A percentile compares a stretch with the other conserved stretches of the same genome.
These are phyloP conservation scores for Anodontia alba DNA, from an alignment of 2,888 invertebrate genomes.

Conservation along the genomic window DNA sequence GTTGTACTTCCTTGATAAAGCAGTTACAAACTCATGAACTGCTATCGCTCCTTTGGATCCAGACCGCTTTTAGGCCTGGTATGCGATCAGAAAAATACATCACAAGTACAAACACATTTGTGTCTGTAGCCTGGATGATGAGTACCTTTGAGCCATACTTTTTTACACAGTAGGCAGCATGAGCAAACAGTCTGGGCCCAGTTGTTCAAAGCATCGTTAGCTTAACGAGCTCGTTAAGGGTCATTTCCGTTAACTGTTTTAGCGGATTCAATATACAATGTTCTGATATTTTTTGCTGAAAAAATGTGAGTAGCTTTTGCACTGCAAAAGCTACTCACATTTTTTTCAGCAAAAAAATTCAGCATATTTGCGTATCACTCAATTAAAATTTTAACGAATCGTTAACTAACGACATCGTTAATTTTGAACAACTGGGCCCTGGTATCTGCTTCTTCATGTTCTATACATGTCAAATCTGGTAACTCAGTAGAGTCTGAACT, in stretches of 20 bases:
- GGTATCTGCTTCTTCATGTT: background rate
- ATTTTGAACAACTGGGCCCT: too few species aligned
- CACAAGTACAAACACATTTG: background rate
- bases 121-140: background rate
- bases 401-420: too few species aligned
- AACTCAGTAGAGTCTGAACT: background rate
- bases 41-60: background rate
- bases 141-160: background rate
- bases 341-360: too few species aligned
- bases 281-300: too few species aligned
- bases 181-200: background rate
- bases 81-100: background rate
- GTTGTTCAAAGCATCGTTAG: too few species aligned
- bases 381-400: too few species aligned
- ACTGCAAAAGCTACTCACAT: too few species aligned
- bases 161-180: background rate
- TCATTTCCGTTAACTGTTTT: too few species aligned
- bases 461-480: background rate
- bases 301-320: too few species aligned
- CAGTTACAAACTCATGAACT: background rate
- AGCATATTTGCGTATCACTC: too few species aligned
- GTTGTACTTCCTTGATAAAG: background rate
- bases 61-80: background rate
- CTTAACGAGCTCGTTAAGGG: too few species aligned
- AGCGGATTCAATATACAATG: too few species aligned